phyloP scores from a whole-genome alignment of 2,888 invertebrate genomes.

The Xestia c-nigrum region DNA sequence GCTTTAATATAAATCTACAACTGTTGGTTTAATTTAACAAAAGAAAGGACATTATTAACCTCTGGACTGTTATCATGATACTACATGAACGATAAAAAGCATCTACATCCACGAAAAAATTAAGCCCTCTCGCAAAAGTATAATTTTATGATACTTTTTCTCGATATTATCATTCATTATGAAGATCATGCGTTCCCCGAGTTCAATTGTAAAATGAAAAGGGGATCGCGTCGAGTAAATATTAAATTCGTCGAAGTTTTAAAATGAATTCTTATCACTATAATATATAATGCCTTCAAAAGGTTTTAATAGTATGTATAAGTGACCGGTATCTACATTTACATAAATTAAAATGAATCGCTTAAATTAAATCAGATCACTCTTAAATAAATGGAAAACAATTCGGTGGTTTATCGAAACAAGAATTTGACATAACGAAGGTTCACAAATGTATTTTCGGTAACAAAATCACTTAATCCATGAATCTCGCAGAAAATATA shows the following conservation, averaged over 20 bases:
- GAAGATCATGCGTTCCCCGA: slow-evolving; percentile 3
- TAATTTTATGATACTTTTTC: not conserved
- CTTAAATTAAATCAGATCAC: not conserved
- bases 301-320: not conserved
- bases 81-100: not conserved
- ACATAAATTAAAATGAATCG: not conserved
- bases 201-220: not conserved
- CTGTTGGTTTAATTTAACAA: not conserved
- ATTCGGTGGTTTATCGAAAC: slow-evolving; percentile 6
- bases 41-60: not conserved
- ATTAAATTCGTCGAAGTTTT: slow-evolving; percentile 14
- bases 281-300: too few relatives aligned
- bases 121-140: not conserved
- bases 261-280: slow-evolving; percentile 16
- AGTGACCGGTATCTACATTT: not conserved
- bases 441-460: not conserved
- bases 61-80: not conserved
- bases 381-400: slow-evolving; percentile 3
- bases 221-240: not conserved
- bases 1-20: not conserved
- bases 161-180: not conserved
- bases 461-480: too few relatives aligned
- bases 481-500: too few relatives aligned
- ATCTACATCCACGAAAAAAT: not conserved
- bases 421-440: slow-evolving; percentile 6